Evolutionary conservation across 2,888 invertebrate genomes (phyloP), one percentile per base, ranked within the genome.

Genomic region (Erynnis tages): DNA sequence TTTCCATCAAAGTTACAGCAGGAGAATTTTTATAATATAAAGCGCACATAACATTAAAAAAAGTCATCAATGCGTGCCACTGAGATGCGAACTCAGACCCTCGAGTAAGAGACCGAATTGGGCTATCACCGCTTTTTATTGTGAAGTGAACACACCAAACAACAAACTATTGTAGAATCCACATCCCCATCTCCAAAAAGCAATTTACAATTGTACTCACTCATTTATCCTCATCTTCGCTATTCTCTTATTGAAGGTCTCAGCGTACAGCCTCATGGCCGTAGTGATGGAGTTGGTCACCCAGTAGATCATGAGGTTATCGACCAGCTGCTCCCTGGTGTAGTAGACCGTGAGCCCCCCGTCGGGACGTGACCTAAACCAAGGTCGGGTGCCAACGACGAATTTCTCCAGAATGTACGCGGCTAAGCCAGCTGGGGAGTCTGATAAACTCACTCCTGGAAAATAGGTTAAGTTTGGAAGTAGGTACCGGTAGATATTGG

Each of bases 221-320:
- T 62, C 53, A 0, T 90, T 84, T 35, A 90, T 60, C 0, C 69
- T 61, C 8, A 76, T 52, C 0, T 34, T 61, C 8, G 54, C 57
- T 0, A 60, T 64, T 17, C 41, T 54, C 23, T 50, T 63, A 80
- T 1, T 83, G 76, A 0, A 71, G 71, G 72, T 73, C 72, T 96
- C 96, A 4, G 93, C 87, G 68, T 96, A 96, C 47, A 94, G 87
- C 45, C 96, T 87, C 79, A 92, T 88, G 0, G 95, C 94, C 0
- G 94, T 93, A 0, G 94, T 94, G 16, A 95, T 94, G 4, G 93
- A 92, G 56, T 92, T 92, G 0, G 93, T 92, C 0, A 93, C 79
- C 95, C 96, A 97, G 73, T 97, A 97, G 38, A 96, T 79, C 58
- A 56, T 60, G 14, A 58, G 35, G 44, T 55, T 60, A 14, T 60